A percentile compares a stretch with the other conserved stretches of the same genome.
phyloP scores from a whole-genome alignment of 1,140 invertebrate species.

The Caerostris extrusa region DNA sequence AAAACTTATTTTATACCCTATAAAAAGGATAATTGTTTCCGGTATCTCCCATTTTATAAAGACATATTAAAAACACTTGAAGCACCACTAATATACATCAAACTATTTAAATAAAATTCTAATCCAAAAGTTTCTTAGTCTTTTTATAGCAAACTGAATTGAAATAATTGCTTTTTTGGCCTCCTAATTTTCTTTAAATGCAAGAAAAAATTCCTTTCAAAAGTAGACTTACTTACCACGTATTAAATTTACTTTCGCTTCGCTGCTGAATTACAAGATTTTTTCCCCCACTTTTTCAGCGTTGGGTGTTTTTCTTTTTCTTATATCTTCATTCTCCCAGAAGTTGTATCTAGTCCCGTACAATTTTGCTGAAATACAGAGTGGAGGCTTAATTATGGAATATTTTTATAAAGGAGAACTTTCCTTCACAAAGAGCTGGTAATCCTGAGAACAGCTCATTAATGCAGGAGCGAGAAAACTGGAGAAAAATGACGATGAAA shows the following conservation, averaged over 20 bases:
- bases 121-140: background rate
- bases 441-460: slow-evolving; percentile 66
- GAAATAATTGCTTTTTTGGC: slow-evolving; percentile 3
- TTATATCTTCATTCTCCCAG: background rate
- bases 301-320: background rate
- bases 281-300: background rate
- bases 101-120: background rate
- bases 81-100: background rate
- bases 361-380: slow-evolving; percentile 48
- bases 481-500: background rate
- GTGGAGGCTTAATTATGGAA: slow-evolving; percentile 65
- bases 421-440: background rate
- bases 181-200: background rate
- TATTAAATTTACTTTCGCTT: slow-evolving; percentile 42
- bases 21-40: too few relatives aligned
- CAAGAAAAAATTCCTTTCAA: background rate
- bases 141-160: background rate
- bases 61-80: background rate
- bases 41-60: background rate
- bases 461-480: slow-evolving; percentile 30
- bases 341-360: background rate
- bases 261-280: background rate
- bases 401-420: slow-evolving; percentile 56
- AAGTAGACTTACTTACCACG: background rate
- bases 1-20: background rate